Percentiles rank a stretch among this genome's conserved stretches.
phyloP scores from a whole-genome alignment of 2,113 vertebrate genomes.

The Peromyscus leucopus region DNA sequence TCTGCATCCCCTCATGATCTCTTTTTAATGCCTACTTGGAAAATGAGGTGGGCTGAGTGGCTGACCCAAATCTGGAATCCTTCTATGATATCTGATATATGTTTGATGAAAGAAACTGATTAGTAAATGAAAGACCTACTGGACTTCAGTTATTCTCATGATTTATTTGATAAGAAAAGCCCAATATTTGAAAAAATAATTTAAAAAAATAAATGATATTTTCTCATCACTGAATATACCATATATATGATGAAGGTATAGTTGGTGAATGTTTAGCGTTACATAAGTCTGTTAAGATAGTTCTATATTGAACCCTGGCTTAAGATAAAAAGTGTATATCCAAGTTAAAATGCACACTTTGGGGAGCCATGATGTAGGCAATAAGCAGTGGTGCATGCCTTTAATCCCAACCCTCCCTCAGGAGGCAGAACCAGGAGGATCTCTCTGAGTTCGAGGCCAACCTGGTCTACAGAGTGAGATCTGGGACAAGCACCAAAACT shows the following conservation, averaged over 20 bases:
- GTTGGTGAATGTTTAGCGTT: not conserved
- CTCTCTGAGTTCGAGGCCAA: too few relatives aligned
- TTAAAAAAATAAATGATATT: not conserved
- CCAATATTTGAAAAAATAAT: not conserved
- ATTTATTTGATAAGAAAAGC: not conserved
- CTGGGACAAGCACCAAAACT: too few relatives aligned
- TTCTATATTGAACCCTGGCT: not conserved
- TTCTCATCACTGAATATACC: not conserved
- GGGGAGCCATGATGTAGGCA: not conserved
- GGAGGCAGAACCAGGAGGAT: too few relatives aligned
- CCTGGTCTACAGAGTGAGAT: too few relatives aligned
- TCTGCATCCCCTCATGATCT: not conserved
- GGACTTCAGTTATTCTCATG: not conserved
- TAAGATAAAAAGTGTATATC: not conserved
- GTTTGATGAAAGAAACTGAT: not conserved
- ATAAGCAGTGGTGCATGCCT: not conserved
- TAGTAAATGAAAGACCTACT: slow-evolving; percentile 6
- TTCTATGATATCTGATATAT: not conserved
- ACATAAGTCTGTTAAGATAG: not conserved
- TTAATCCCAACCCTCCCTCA: too few relatives aligned
- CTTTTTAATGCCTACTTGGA: not conserved
- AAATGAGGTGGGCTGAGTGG: not conserved
- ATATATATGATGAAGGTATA: not conserved
- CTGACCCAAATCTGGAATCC: not conserved
- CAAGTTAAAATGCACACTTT: not conserved